A percentile compares a stretch with the other conserved stretches of the same genome.
These are phyloP conservation scores for Stenodema calcarata DNA, from an alignment of 2,888 invertebrate genomes.

Conservation along the genomic window DNA sequence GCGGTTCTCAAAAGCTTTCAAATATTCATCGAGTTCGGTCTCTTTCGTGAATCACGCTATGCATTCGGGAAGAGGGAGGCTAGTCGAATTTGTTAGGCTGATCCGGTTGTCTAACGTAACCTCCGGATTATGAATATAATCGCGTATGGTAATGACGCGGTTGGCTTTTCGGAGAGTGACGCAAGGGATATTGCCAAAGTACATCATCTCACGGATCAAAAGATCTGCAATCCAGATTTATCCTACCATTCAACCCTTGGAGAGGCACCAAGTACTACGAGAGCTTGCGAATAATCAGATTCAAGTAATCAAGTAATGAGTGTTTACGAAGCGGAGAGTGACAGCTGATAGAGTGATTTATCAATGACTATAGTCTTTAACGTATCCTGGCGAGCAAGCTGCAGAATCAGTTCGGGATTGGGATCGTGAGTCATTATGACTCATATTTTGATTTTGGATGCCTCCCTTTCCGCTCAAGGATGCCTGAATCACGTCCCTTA, in stretches of 20 bases:
- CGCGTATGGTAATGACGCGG: background rate
- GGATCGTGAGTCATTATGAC: too few species aligned
- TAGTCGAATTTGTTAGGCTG: background rate
- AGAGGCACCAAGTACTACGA: background rate
- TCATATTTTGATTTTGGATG: too few species aligned
- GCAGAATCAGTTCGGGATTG: too few species aligned
- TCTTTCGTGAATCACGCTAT: background rate
- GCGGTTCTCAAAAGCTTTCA: background rate
- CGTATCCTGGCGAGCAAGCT: too few species aligned
- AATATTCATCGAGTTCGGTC: background rate
- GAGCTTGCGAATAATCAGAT: background rate
- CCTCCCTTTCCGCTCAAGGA: too few species aligned
- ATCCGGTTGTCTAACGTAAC: background rate
- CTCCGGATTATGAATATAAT: background rate
- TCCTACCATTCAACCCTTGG: too few species aligned
- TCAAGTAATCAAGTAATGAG: background rate
- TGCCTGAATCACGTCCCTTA: too few species aligned
- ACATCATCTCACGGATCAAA: background rate
- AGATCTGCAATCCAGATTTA: background rate
- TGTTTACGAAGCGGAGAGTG: too few species aligned
- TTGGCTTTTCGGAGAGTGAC: background rate
- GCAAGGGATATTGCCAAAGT: background rate
- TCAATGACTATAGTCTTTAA: too few species aligned
- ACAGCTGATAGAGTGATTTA: too few species aligned
- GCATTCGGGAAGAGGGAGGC: background rate